Conservation (phyloP, 2,888 invertebrate genomes). For the Diploptera punctata region DNA sequence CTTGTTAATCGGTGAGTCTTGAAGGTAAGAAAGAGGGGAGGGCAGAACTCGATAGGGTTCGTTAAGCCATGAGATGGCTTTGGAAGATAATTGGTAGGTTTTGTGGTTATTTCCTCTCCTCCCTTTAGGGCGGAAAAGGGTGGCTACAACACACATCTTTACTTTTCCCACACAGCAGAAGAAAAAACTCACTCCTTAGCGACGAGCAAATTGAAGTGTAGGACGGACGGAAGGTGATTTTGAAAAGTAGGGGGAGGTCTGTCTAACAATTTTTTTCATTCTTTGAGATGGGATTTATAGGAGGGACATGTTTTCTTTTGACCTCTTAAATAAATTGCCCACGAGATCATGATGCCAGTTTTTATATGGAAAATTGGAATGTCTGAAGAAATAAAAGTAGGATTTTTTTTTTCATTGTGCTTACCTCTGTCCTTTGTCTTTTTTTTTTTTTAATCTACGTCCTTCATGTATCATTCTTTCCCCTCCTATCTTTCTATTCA, state of each 20-base stretch:
- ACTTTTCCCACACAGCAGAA: not conserved
- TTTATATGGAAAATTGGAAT: not conserved
- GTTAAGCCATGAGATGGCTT: slow-evolving; percentile 29
- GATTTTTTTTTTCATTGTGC: no score
- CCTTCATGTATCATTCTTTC: no score
- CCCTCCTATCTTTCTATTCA: no score
- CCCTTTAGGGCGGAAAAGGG: not conserved
- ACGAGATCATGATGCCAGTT: not conserved
- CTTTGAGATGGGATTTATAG: slow-evolving; percentile 9
- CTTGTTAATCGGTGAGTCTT: slow-evolving; percentile 16
- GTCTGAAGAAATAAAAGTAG: no score
- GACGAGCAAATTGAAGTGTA: slow-evolving; percentile 5
- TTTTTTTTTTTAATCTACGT: no score
- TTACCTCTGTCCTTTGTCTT: no score
- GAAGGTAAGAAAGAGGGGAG: not conserved
- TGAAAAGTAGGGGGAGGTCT: slow-evolving; percentile 4
- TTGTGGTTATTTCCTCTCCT: not conserved
- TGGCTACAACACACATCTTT: not conserved
- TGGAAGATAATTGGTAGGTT: slow-evolving; percentile 31
- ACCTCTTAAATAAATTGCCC: slow-evolving; percentile 25
- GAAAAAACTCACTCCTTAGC: slow-evolving; percentile 3
- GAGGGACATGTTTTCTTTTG: slow-evolving; percentile 9
- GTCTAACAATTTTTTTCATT: not conserved
- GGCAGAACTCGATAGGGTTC: not conserved
- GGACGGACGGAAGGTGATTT: not conserved